Evolutionary conservation across 2,113 vertebrate species (phyloP).

Genomic region (Rhinogobius similis): DNA sequence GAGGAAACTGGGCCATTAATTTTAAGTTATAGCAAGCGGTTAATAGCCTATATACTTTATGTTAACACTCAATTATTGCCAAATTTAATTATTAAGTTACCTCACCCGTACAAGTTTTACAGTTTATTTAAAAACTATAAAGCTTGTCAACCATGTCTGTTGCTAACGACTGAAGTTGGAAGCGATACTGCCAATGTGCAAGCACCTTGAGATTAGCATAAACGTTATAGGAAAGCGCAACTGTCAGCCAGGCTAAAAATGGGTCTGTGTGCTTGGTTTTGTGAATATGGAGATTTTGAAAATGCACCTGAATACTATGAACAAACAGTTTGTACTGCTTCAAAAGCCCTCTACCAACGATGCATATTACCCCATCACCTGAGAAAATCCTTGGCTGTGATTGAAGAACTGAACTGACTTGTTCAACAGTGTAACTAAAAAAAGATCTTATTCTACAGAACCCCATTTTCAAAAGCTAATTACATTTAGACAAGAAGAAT

Average conservation of each 20-base stretch:
- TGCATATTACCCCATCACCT: background rate
- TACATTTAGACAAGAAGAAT: background rate
- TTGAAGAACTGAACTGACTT: background rate
- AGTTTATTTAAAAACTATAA: constrained; percentile 8
- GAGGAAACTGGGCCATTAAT: constrained; percentile 5
- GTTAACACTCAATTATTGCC: constrained; percentile 14
- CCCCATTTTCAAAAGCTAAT: background rate
- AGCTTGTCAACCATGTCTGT: background rate
- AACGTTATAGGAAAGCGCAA: background rate
- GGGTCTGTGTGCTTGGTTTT: background rate
- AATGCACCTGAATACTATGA: no score
- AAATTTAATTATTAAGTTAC: constrained; percentile 5
- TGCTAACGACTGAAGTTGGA: background rate
- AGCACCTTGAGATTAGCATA: background rate
- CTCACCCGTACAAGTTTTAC: background rate
- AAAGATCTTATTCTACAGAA: no score
- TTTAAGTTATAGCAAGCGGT: constrained; percentile 12
- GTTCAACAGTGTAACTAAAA: background rate
- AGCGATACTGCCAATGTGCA: background rate
- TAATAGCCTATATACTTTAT: constrained; percentile 8
- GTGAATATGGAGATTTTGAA: background rate
- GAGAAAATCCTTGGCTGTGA: background rate
- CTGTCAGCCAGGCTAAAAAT: background rate
- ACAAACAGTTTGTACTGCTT: background rate
- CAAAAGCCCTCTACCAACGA: background rate